A percentile compares a stretch with the other conserved stretches of the same genome.
Conservation (phyloP, 2,113 vertebrate species). For the Mohoua ochrocephala region DNA sequence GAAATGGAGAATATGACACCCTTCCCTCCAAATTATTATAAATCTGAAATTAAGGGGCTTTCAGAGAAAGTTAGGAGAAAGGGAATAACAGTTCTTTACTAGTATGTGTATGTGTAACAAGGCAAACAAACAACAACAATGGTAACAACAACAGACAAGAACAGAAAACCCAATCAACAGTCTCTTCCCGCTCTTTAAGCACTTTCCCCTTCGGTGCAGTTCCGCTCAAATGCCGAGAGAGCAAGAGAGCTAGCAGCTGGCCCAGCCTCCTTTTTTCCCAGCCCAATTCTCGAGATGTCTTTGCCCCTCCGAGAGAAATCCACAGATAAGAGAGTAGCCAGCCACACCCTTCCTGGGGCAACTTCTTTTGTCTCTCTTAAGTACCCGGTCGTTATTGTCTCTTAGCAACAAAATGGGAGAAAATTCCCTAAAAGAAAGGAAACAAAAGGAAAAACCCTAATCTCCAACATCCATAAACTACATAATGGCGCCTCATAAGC, state of each 20-base stretch:
- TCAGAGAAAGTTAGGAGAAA: neutral
- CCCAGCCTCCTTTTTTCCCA: neutral
- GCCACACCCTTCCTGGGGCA: neutral
- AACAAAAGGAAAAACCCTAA: neutral
- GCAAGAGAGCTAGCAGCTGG: neutral
- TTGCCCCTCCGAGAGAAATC: neutral
- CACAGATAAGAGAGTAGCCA: too few species aligned
- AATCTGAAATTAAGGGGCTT: neutral
- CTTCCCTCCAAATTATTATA: neutral
- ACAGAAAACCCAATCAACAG: neutral
- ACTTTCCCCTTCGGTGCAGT: neutral
- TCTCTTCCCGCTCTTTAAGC: neutral
- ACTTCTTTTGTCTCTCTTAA: neutral
- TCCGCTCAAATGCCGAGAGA: fast-evolving
- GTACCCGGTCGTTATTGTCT: neutral
- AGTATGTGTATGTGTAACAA: neutral
- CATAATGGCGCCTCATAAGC: too few species aligned
- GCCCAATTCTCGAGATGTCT: fast-evolving
- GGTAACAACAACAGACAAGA: neutral
- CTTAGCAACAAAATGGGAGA: neutral
- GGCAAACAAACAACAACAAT: neutral
- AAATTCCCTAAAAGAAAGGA: neutral
- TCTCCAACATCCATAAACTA: too few species aligned
- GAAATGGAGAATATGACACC: neutral
- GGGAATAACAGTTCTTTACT: neutral